Evolutionary conservation across 2,113 vertebrate genomes (phyloP).

Genomic region (Guaruba guarouba): DNA sequence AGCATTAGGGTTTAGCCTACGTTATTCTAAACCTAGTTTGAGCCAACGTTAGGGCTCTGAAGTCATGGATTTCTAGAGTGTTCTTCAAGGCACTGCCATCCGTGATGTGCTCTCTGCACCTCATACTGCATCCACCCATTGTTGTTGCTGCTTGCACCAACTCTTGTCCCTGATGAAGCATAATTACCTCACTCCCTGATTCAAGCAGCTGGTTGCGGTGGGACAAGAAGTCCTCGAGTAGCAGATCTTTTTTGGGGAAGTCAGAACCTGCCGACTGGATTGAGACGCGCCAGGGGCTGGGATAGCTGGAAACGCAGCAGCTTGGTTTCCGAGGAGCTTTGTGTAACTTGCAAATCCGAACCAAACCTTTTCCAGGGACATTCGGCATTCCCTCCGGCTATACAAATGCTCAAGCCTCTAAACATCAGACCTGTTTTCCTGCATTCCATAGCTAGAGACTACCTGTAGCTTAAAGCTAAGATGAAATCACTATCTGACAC

Average conservation of each 20-base stretch:
- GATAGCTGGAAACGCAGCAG: neutral
- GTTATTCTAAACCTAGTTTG: neutral
- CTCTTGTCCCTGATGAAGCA: neutral
- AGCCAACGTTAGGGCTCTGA: neutral
- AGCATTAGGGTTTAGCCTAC: neutral
- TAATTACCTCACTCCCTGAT: neutral
- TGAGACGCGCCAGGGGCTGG: neutral
- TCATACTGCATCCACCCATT: neutral
- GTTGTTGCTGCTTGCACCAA: neutral
- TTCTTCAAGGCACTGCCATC: neutral
- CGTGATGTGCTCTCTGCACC: neutral
- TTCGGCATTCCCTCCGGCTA: constrained; percentile 9
- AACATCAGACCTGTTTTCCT: constrained; percentile 11
- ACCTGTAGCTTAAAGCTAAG: neutral
- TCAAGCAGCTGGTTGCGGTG: neutral
- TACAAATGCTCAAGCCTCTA: neutral
- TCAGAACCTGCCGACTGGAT: neutral
- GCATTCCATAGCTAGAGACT: neutral
- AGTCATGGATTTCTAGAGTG: neutral
- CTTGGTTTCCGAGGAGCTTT: neutral
- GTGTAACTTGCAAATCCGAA: constrained; percentile 21
- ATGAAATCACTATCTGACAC: neutral
- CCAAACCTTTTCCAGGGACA: neutral
- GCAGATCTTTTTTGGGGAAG: neutral
- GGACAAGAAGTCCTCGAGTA: neutral